phyloP scores from a whole-genome alignment of 2,113 vertebrate species.

The Anhinga rufa region DNA sequence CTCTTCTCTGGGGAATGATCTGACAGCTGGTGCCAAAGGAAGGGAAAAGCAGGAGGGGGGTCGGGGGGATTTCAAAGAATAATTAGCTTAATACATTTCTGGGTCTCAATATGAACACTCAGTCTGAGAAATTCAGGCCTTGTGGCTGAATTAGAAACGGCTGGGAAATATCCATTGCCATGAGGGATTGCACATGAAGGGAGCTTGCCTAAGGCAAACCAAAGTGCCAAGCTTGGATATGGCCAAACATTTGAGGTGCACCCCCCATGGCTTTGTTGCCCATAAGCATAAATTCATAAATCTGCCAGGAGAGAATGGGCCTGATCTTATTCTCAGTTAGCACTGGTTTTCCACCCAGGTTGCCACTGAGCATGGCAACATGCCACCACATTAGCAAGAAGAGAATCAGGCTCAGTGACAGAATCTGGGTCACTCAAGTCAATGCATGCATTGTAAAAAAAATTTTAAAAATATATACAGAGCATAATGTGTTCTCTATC shows the following conservation, averaged over 20 bases:
- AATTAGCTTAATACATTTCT: slow-evolving; percentile 51
- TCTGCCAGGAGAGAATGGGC: not conserved
- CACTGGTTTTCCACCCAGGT: not conserved
- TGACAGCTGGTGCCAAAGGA: not conserved
- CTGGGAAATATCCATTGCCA: not conserved
- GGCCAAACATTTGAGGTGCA: not conserved
- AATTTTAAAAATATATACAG: fast-evolving
- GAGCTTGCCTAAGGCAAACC: not conserved
- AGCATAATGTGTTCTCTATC: not conserved
- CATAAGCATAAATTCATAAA: not conserved
- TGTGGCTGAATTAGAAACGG: not conserved
- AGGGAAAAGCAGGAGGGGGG: not conserved
- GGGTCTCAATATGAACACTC: not conserved
- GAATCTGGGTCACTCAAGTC: not conserved
- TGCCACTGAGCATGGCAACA: not conserved
- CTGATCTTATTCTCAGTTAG: not conserved
- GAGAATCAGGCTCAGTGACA: not conserved
- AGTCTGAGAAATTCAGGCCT: not conserved
- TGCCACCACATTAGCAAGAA: not conserved
- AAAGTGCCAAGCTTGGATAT: not conserved
- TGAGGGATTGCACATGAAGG: not conserved
- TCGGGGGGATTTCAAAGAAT: not conserved
- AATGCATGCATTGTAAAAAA: not conserved
- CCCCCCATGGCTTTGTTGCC: not conserved
- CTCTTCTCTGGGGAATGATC: slow-evolving; percentile 40